Base-by-base conservation (phyloP, 2,113 vertebrate species). In the Myxocyprinus asiaticus region DNA sequence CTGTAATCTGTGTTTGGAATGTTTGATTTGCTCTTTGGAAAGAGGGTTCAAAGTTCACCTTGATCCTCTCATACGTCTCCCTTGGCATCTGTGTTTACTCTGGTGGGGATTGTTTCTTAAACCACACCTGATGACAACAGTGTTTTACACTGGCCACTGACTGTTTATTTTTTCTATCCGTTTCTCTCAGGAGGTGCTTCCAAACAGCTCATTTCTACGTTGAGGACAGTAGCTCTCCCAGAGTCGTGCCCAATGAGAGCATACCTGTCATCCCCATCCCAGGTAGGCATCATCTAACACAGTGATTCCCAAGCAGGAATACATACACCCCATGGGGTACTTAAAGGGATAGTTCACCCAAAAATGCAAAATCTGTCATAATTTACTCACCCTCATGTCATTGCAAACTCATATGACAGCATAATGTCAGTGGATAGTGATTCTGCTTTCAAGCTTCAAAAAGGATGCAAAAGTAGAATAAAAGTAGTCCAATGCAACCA, bases 151-250 rank as follows among this genome's bases (percentile, higher is more conserved):
- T 9, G 4, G 3, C 6, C 3, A 15, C 12, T 53, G 66, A 51
- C 15, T 78, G 7, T 85, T 55, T 82, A 9, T 84, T 68, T 7
- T 51, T 45, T 75, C 42, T 75, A 14, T 50, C n/a, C 48, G 65
- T 62, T 33, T 74, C 33, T 9, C 7, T 82, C 93, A 98, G 97
- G 88, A 97, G 96, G 89, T 98, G 96, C 93, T 98, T 98, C 85
- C 96, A 98, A 88, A 96, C 96, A 22, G 95, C 96, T 67, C 96
- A 98, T 90, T 96, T 98, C 89, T 96, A 97, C 63, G 96, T 97
- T 86, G 96, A 98, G 74, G 96, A 98, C 90, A 96, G 94, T 91
- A 93, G 77, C 71, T 97, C 96, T 2, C 94, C 95, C 43, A 90
- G 95, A 78, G 95, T 97, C 88, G 94, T 97, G 78, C 91, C 95